Conservation (phyloP, 1,140 invertebrate species). For the Carcinoscorpius rotundicauda region DNA sequence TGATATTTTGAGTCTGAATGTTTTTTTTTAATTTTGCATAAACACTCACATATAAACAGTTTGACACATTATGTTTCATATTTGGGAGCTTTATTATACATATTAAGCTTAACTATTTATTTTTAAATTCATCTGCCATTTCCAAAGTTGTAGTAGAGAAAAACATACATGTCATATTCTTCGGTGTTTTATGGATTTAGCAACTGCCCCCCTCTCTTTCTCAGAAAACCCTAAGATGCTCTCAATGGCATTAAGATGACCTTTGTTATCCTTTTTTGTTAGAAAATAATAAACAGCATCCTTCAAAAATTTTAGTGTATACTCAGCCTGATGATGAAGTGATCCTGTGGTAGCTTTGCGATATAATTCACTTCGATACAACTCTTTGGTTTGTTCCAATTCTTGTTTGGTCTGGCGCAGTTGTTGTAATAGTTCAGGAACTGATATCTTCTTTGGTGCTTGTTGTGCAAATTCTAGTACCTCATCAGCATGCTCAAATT, state of each 20-base stretch:
- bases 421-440: conserved; percentile 55
- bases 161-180: too few species aligned
- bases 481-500: conserved; percentile 46
- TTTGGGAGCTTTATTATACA: too few species aligned
- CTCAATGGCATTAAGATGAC: conserved; percentile 69
- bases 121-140: too few species aligned
- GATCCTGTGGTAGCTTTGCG: conserved; percentile 32
- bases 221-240: conserved; percentile 51
- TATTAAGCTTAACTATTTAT: too few species aligned
- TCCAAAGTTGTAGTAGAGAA: too few species aligned
- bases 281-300: conserved; percentile 82
- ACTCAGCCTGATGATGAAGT: conserved; percentile 55
- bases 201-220: conserved; percentile 16
- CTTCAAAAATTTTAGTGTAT: conserved; percentile 74
- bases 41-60: too few species aligned
- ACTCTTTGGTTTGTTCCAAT: conserved; percentile 70
- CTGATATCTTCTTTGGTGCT: conserved; percentile 46
- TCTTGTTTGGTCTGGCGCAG: conserved; percentile 64
- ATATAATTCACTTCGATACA: conserved; percentile 62
- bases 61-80: too few species aligned
- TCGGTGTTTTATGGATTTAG: conserved; percentile 3
- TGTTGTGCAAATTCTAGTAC: conserved; percentile 33
- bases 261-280: conserved; percentile 68
- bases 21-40: too few species aligned
- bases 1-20: too few species aligned